Evolutionary conservation across 2,797 vertebrate species (phyloP).

Genomic region (Tangara arthus): DNA sequence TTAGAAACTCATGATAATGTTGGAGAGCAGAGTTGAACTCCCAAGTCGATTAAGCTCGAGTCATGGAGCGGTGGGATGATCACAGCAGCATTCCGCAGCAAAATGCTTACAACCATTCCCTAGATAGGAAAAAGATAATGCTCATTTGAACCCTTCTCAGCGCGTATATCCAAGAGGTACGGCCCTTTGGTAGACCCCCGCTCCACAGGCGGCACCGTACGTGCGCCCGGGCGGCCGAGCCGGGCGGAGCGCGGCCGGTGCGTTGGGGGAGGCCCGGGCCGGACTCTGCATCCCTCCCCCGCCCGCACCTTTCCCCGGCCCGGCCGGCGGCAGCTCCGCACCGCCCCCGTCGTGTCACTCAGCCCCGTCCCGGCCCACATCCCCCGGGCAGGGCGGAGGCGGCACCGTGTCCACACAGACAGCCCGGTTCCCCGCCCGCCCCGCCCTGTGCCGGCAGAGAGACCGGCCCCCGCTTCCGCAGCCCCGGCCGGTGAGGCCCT

Average conservation of each 20-base stretch:
- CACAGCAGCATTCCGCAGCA: not conserved
- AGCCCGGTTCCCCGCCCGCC: too few species aligned
- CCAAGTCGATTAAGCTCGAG: accelerated
- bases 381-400: not conserved
- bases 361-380: not conserved
- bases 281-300: not conserved
- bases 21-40: not conserved
- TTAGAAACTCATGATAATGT: not conserved
- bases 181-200: accelerated
- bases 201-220: accelerated
- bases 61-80: accelerated
- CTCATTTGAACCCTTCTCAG: not conserved
- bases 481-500: not conserved
- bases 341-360: not conserved
- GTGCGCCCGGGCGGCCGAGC: accelerated
- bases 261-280: accelerated
- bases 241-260: not conserved
- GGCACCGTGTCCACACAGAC: not conserved
- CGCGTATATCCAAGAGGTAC: not conserved
- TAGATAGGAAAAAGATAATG: too few species aligned
- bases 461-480: accelerated
- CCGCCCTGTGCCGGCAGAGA: too few species aligned
- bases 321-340: not conserved
- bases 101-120: not conserved
- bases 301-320: not conserved